A percentile compares a stretch with the other conserved stretches of the same genome.
phyloP scores from a whole-genome alignment of 2,113 vertebrate species.

The Oceanites oceanicus region DNA sequence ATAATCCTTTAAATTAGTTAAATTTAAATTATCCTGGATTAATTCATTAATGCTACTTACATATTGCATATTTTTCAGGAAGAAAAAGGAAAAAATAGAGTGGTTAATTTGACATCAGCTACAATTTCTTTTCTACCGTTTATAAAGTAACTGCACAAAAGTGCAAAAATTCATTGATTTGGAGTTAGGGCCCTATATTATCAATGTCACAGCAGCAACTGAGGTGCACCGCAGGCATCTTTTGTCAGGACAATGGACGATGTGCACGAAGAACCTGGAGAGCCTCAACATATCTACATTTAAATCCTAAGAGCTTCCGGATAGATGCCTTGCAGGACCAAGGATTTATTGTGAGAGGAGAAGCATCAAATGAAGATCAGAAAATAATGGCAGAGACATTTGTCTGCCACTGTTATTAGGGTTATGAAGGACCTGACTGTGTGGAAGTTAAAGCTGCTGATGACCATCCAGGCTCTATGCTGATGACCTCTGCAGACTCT shows the following conservation, averaged over 20 bases:
- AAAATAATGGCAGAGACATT: conserved; percentile 69
- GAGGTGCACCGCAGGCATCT: conserved; percentile 75
- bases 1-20: background rate
- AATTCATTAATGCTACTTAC: background rate
- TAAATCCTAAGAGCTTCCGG: conserved; percentile 72
- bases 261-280: conserved; percentile 66
- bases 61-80: background rate
- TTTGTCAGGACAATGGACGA: conserved; percentile 77
- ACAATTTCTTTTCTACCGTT: background rate
- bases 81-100: background rate
- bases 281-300: conserved; percentile 71
- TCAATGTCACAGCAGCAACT: conserved; percentile 76
- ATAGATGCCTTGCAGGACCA: conserved; percentile 51
- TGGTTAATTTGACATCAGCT: background rate
- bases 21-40: background rate
- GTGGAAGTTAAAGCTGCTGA: background rate
- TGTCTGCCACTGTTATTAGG: conserved; percentile 81
- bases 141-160: conserved; percentile 77
- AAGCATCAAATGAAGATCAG: conserved; percentile 67
- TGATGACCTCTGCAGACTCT: background rate
- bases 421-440: conserved; percentile 63
- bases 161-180: conserved; percentile 73
- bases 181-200: conserved; percentile 76
- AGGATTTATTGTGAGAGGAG: conserved; percentile 68
- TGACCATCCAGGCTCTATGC: background rate